Evolutionary conservation across 2,113 vertebrate species (phyloP), one percentile per base, ranked within the genome.

Genomic region (Lampris megalopsis): DNA sequence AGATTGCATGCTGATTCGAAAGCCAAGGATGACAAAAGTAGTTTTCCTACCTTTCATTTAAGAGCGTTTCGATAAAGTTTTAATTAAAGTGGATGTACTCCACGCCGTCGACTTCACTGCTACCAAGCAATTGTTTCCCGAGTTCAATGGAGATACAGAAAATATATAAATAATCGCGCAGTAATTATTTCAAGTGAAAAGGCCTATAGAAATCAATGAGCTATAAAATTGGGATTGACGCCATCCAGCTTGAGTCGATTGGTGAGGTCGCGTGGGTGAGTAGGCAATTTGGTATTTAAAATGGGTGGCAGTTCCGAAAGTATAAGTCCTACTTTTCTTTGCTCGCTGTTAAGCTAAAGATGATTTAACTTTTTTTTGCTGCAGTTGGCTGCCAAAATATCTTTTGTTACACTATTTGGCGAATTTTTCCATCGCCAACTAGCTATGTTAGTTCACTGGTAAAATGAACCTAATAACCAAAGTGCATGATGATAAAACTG

Each of bases 181-280:
- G 68, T 59, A 2, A 86, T 90, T 24, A 68, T 7, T 0, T 8
- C 38, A 6, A 6, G 85, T 71, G 66, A 75, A 64, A 1, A 57
- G 75, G 68, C 24, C 24, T 24, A 24, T 24, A 24, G 24, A 24
- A 24, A 66, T 47, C 38, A 13, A 6, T 42, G 8, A 24, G 0
- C 13, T n/a, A 1, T 0, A 1, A 54, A 54, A n/a, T 24, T 24
- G n/a, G 24, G 52, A 11, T 3, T 11, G 3, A 5, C 11, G 1
- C 11, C n/a, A 54, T 7, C 43, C 43, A 24, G 24, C 0, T 24
- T 52, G 49, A 52, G 9, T 52, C 10, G 13, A 9, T 52, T 24
- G 24, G 24, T 24, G 24, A 24, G 24, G 24, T 24, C 24, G 24
- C 24, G 24, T 24, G 24, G 24, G 24, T 24, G 24, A 24, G 24